Evolutionary conservation across 1,140 invertebrate species (phyloP).

Genomic region (Ooceraea biroi): DNA sequence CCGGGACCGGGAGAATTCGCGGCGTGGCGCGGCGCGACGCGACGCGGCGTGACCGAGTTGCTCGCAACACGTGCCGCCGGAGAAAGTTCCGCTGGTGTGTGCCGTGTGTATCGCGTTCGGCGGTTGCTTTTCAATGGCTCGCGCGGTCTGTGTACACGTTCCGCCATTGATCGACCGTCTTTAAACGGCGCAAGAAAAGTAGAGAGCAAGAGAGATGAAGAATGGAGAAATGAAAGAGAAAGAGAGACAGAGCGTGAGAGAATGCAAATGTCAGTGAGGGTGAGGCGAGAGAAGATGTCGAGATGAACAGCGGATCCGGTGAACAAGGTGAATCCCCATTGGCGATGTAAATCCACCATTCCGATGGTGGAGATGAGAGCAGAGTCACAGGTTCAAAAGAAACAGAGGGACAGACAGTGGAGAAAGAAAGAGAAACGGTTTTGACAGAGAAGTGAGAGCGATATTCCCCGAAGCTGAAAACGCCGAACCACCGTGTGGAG

Average conservation of each 20-base stretch:
- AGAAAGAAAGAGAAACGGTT: conserved; percentile 13
- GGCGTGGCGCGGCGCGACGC: conserved; percentile 30
- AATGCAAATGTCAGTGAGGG: not conserved
- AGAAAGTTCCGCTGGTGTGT: conserved; percentile 64
- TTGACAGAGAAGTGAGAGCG: conserved; percentile 35
- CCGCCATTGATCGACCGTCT: conserved; percentile 74
- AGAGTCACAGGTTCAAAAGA: too few relatives aligned
- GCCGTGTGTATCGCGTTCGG: conserved; percentile 2
- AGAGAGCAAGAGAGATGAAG: conserved; percentile 48
- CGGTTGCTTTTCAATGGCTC: conserved; percentile 51
- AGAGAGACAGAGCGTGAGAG: conserved; percentile 46
- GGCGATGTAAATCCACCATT: conserved; percentile 7
- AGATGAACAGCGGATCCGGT: conserved; percentile 30
- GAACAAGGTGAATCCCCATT: conserved; percentile 8
- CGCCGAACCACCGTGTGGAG: conserved; percentile 80
- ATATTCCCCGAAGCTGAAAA: conserved; percentile 70
- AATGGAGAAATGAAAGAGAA: conserved; percentile 24
- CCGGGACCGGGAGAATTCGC: conserved; percentile 62
- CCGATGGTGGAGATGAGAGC: conserved; percentile 17
- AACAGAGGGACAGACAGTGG: conserved; percentile 16
- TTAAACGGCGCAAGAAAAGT: conserved; percentile 67
- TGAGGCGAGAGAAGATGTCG: not conserved
- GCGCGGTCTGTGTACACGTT: conserved; percentile 70
- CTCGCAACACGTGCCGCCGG: conserved; percentile 72
- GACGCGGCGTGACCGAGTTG: conserved; percentile 69